Base-by-base conservation (phyloP, 1,140 invertebrate species). In the Lordiphosa collinella region DNA sequence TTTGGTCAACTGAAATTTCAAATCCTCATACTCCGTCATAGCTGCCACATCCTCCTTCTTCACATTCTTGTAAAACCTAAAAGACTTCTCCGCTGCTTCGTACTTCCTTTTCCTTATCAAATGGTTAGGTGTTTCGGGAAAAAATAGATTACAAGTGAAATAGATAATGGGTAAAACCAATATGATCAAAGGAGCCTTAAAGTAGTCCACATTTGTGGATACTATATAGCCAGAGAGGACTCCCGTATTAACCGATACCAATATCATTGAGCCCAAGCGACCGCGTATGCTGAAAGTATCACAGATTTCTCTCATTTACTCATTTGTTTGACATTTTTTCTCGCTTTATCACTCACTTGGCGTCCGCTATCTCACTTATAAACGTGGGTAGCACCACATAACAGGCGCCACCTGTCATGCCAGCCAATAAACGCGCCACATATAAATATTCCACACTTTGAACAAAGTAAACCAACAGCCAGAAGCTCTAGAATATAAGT, bases 81-180 rank as follows among this genome's bases (percentile, higher is more conserved):
- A 90, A 3, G 93, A 91, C 8, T 90, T 89, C 38, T 93, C 91
- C 0, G 96, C 95, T 34, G 92, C 92, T 3, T 90, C 89, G 13
- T 92, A 89, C 9, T 92, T 89, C 8, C 92, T 91, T 79, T 90
- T 90, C 57, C 90, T 90, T 52, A 94, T 89, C 1, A 94, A 88
- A 89, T 92, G 94, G 8, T 92, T 90, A 0, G 96, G 96, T 5
- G 96, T 96, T 88, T 97, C 96, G 0, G 96, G 96, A 89, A 97
- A 55, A 73, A 91, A 93, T 25, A 92, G 57, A 11, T 95, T 94
- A 1, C 91, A 89, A 0, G 92, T 47, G 0, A 94, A 88, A 31
- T 95, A 93, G 0, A 94, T 41, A 0, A 94, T 69, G 6, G 95
- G 93, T 14, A 96, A 74, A 0, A 92, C 63, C 0, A 92, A 91